These are phyloP conservation scores for Ametastegia equiseti DNA, from an alignment of 2,888 invertebrate species.

Conservation along the genomic window DNA sequence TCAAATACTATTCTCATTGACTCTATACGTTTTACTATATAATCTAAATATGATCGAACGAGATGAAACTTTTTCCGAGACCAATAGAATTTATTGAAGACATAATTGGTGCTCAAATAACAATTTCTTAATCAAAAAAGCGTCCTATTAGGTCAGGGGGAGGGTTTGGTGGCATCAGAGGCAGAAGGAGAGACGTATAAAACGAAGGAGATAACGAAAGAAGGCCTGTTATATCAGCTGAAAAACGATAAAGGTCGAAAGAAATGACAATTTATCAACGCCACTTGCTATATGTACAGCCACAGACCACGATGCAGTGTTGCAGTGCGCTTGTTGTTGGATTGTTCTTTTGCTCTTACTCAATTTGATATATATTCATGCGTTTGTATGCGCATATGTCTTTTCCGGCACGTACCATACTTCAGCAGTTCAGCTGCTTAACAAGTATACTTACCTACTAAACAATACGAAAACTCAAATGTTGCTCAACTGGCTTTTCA, in stretches of 20 bases:
- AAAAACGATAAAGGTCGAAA: background rate
- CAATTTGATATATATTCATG: background rate
- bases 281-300: background rate
- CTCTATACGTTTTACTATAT: background rate
- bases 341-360: background rate
- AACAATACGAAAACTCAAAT: too few relatives aligned
- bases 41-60: background rate
- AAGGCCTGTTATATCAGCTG: conserved; percentile 12
- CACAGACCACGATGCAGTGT: background rate
- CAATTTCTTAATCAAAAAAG: background rate
- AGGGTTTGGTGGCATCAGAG: background rate
- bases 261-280: conserved; percentile 25
- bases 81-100: background rate
- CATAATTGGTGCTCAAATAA: conserved; percentile 6
- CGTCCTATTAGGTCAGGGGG: background rate
- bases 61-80: background rate
- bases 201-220: conserved; percentile 20
- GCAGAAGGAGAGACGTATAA: background rate
- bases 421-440: too few relatives aligned
- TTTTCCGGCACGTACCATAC: background rate
- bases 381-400: background rate
- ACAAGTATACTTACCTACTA: too few relatives aligned
- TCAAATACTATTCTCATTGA: conserved; percentile 8
- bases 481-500: too few relatives aligned
- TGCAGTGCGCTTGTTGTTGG: background rate